These are phyloP conservation scores for Macrosiphum euphorbiae DNA, from an alignment of 2,888 invertebrate species.

Conservation along the genomic window DNA sequence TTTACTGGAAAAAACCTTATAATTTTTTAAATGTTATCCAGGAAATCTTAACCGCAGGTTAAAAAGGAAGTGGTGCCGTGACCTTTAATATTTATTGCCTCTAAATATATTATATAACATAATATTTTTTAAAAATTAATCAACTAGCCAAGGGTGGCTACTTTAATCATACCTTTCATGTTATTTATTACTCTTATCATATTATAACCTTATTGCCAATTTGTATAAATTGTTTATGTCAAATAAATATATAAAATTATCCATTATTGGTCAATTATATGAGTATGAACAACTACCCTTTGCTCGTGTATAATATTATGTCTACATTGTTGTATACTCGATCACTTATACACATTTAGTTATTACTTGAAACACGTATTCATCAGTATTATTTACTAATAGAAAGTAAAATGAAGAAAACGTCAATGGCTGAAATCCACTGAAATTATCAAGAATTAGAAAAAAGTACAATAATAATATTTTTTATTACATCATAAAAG, in stretches of 20 bases:
- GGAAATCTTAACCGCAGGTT: too few relatives aligned
- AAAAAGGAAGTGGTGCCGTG: too few relatives aligned
- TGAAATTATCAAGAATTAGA: neutral
- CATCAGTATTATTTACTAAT: neutral
- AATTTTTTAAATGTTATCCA: neutral
- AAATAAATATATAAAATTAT: neutral
- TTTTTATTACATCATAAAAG: conserved; percentile 16
- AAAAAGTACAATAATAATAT: neutral
- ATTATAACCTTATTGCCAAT: too few relatives aligned
- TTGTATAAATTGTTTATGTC: too few relatives aligned
- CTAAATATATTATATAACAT: too few relatives aligned
- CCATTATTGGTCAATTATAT: neutral
- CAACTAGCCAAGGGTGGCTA: too few relatives aligned
- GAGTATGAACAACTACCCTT: neutral
- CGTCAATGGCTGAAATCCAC: neutral
- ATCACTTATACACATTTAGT: neutral
- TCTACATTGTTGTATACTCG: neutral
- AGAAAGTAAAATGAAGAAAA: neutral
- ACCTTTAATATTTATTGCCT: too few relatives aligned
- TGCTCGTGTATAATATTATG: neutral
- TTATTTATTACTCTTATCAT: too few relatives aligned
- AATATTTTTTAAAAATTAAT: too few relatives aligned
- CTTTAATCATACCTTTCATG: too few relatives aligned
- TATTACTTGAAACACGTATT: neutral
- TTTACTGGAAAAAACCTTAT: neutral